Evolutionary conservation across 2,113 vertebrate genomes (phyloP), one percentile per base, ranked within the genome.

Genomic region (Rhabdomys dilectus): DNA sequence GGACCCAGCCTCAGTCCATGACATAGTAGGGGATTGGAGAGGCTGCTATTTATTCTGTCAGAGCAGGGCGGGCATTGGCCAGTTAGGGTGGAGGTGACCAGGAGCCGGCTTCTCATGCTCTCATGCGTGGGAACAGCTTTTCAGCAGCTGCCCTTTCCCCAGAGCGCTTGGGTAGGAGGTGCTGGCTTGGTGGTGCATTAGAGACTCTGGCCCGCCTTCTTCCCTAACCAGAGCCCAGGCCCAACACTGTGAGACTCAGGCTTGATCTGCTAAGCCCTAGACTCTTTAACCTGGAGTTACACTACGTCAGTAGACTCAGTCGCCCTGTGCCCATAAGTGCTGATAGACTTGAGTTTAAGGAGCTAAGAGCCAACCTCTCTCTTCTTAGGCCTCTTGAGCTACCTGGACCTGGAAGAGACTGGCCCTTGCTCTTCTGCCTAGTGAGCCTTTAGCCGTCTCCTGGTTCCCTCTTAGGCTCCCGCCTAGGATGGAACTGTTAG

Each of bases 281-380:
- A 31, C 1, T 5, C 51, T 58, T 8, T 15, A 5, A 3, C 48
- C 0, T 9, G 21, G 68, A 13, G 15, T 53, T 2, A 29, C 5
- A 13, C 29, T 42, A 10, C 7, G n/a, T 3, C 1, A 6, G 8
- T 82, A 26, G 48, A 5, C 16, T 36, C 0, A 4, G 5, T 1
- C 0, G 0, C 21, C 34, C 29, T 66, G 39, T 45, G 39, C 5
- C 22, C 1, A 1, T 0, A 7, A 24, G 39, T 48, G 21, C 51
- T 29, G 13, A 24, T 31, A 51, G 82, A 42, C 16, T 5, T n/a
- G 84, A 31, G 2, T n/a, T 82, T 53, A 2, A 12, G 60, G 16
- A 75, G 36, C 89, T 3, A 8, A 17, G 31, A 36, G 58, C 29
- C 12, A 22, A 45, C 31, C 24, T 72, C 12, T 70, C 7, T 6